phyloP scores from a whole-genome alignment of 1,140 invertebrate genomes.

The Limonius californicus region DNA sequence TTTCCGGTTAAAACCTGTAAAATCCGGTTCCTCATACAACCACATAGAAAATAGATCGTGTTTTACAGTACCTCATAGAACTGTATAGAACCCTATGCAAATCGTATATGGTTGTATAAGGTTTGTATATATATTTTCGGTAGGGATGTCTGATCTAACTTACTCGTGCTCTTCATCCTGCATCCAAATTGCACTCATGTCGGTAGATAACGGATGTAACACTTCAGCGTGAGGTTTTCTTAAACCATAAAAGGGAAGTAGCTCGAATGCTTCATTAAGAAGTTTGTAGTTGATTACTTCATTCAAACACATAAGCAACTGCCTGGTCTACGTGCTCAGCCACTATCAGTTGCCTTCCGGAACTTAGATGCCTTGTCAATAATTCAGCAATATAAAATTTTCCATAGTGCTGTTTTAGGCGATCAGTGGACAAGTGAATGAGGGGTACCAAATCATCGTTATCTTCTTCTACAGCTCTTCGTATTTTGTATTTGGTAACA shows the following conservation, averaged over 20 bases:
- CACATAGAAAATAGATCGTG: too few relatives aligned
- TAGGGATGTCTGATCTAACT: too few relatives aligned
- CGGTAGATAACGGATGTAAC: too few relatives aligned
- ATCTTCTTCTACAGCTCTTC: conserved; percentile 63
- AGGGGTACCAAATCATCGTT: conserved; percentile 68
- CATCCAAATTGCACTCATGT: too few relatives aligned
- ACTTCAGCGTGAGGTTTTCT: conserved; percentile 39
- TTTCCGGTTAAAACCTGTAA: too few relatives aligned
- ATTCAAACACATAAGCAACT: conserved; percentile 59
- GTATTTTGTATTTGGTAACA: conserved; percentile 49
- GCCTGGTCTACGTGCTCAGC: conserved; percentile 52
- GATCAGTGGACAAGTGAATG: conserved; percentile 54
- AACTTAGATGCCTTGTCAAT: conserved; percentile 49
- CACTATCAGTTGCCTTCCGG: conserved; percentile 44
- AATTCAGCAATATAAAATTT: conserved; percentile 70
- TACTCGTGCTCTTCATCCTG: too few relatives aligned
- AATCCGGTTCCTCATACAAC: too few relatives aligned
- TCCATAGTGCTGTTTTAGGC: conserved; percentile 59
- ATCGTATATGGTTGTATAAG: too few relatives aligned
- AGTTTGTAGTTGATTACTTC: conserved; percentile 58
- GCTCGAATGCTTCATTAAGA: conserved; percentile 63
- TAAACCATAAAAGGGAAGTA: conserved; percentile 62
- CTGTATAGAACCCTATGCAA: too few relatives aligned
- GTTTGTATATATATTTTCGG: too few relatives aligned
- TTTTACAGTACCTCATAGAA: too few relatives aligned